A percentile compares a stretch with the other conserved stretches of the same genome.
Evolutionary conservation across 2,113 vertebrate genomes (phyloP).

Genomic region (Tauraco erythrolophus): DNA sequence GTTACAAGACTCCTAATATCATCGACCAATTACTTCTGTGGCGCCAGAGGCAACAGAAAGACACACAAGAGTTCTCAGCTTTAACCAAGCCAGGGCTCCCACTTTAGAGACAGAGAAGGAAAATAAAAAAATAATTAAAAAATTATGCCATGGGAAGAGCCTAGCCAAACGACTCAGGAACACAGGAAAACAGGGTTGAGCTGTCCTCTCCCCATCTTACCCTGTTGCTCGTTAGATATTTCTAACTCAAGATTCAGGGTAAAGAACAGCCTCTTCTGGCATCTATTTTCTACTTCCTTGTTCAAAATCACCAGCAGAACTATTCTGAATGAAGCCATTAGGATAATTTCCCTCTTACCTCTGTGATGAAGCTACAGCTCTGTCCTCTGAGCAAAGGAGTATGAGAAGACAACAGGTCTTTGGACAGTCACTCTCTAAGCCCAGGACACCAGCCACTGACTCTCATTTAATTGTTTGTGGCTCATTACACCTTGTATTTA

Average conservation of each 20-base stretch:
- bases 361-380: neutral
- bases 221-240: neutral
- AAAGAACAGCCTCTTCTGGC: neutral
- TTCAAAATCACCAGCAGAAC: neutral
- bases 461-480: neutral
- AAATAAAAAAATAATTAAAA: neutral
- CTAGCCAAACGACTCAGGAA: neutral
- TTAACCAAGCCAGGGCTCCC: neutral
- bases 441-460: neutral
- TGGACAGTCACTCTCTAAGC: neutral
- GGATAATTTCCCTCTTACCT: neutral
- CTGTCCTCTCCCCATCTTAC: neutral
- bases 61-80: neutral
- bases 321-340: neutral
- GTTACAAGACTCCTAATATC: slow-evolving; percentile 2
- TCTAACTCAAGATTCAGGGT: neutral
- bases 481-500: neutral
- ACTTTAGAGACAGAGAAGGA: neutral
- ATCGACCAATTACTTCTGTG: slow-evolving; percentile 7
- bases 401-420: neutral
- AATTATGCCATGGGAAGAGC: neutral
- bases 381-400: neutral
- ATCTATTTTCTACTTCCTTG: neutral
- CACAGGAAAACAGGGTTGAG: neutral
- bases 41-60: slow-evolving; percentile 15